Conservation (phyloP, 2,888 invertebrate species). For the Xylota sylvarum region DNA sequence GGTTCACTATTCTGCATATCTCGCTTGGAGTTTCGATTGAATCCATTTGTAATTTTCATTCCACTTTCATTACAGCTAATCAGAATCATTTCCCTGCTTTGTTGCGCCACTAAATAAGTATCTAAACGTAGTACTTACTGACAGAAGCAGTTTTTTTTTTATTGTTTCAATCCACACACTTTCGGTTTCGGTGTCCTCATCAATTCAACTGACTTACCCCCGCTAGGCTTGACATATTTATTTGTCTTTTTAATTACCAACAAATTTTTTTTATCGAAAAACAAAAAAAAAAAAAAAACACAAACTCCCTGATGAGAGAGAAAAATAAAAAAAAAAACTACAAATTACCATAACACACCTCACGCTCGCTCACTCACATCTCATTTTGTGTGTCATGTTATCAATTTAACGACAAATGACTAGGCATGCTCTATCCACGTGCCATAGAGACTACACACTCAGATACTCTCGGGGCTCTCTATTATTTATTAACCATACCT, state of each 20-base stretch:
- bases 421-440: constrained; percentile 61
- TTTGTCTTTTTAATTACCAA: constrained; percentile 3
- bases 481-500: constrained; percentile 40
- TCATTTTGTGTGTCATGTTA: constrained; percentile 44
- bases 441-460: constrained; percentile 28
- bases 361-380: constrained; percentile 28
- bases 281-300: background rate
- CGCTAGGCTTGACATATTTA: background rate
- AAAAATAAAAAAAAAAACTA: background rate
- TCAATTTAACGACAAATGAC: constrained; percentile 57
- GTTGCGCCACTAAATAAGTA: no score
- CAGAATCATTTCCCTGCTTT: no score
- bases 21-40: no score
- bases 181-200: constrained; percentile 1
- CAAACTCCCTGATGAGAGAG: background rate
- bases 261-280: no score
- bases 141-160: no score
- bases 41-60: no score
- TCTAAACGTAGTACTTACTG: no score
- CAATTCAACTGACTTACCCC: background rate
- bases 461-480: constrained; percentile 14
- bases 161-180: background rate
- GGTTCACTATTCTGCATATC: no score
- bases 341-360: constrained; percentile 43
- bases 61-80: no score